Evolutionary conservation across 2,113 vertebrate genomes (phyloP).

Genomic region (Sphyrna mokarran): DNA sequence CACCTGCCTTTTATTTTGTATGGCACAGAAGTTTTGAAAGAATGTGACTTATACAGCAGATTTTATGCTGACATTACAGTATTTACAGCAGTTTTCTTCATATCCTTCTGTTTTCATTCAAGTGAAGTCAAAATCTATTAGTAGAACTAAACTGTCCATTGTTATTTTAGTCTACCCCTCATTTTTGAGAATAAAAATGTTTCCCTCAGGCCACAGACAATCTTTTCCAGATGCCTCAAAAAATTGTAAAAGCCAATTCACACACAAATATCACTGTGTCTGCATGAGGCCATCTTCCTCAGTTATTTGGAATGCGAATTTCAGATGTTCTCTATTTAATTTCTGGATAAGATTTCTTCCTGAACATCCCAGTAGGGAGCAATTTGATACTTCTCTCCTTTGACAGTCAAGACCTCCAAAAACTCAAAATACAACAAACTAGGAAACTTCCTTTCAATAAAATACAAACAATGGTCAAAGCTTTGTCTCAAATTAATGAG

Average conservation of each 20-base stretch:
- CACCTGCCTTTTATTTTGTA: neutral
- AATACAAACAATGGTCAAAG: neutral
- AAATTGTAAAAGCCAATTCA: neutral
- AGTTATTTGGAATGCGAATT: neutral
- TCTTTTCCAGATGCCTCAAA: conserved; percentile 22
- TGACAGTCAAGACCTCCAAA: neutral
- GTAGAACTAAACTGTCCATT: conserved; percentile 7
- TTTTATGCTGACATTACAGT: neutral
- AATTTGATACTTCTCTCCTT: neutral
- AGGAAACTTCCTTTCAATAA: neutral
- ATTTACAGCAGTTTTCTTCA: neutral
- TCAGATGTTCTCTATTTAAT: conserved; percentile 19
- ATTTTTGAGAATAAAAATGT: conserved; percentile 1
- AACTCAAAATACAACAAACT: neutral
- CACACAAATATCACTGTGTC: neutral
- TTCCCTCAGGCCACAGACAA: conserved; percentile 7
- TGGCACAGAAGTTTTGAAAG: neutral
- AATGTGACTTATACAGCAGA: neutral
- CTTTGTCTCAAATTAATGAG: neutral
- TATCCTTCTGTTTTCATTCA: conserved; percentile 12
- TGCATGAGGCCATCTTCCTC: neutral
- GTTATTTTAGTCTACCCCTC: conserved; percentile 7
- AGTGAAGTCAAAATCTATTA: conserved; percentile 9
- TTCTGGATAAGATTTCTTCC: neutral
- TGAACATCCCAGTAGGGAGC: neutral